Base-by-base conservation (phyloP, 1,140 invertebrate genomes). In the Drosophila sucinea region DNA sequence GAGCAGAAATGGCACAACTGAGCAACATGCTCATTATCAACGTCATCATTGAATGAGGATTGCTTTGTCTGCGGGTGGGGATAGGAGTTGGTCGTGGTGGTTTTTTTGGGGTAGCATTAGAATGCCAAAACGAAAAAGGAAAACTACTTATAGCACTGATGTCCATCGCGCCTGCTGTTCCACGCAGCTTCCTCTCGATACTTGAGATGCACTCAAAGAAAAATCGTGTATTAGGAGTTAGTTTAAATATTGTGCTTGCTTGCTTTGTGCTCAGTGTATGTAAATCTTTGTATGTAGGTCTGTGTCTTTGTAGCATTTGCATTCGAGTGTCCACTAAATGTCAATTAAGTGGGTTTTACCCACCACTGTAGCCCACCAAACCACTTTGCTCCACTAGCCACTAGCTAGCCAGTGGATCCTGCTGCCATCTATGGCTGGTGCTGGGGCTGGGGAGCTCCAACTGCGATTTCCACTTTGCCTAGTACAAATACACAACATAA, bases 271-370 rank as follows among this genome's bases (percentile, higher is more conserved):
- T 17, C 17, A 17, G 17, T 17, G 17, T 17, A 17, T 17, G 17
- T 17, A 17, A 17, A 17, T 17, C 17, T 17, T 17, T 54, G 62
- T 41, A 41, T 40, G 2, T 33, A 40, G 44, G 44, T 47, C 57
- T 68, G 55, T 54, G 60, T 57, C 60, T 29, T 44, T 55, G 44
- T 51, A 56, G 70, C 67, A 86, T 85, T 89, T 78, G 71, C 84
- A 77, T 89, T 89, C 77, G 85, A 90, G 84, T 89, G 84, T 90
- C 85, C 85, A 89, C 84, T 89, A 90, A 89, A 89, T 83, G 84
- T 89, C 84, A 89, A 89, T 89, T 89, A 89, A 89, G 84, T 89
- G 84, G 80, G 71, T 71, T 90, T 87, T 89, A 73, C 56, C 85
- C 73, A 79, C 85, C 73, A 79, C 69, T 68, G 73, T 71, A 44